A percentile compares a stretch with the other conserved stretches of the same genome.
These are phyloP conservation scores for Galeopsomyia nigrocyanea DNA, from an alignment of 2,888 invertebrate genomes.

Conservation along the genomic window DNA sequence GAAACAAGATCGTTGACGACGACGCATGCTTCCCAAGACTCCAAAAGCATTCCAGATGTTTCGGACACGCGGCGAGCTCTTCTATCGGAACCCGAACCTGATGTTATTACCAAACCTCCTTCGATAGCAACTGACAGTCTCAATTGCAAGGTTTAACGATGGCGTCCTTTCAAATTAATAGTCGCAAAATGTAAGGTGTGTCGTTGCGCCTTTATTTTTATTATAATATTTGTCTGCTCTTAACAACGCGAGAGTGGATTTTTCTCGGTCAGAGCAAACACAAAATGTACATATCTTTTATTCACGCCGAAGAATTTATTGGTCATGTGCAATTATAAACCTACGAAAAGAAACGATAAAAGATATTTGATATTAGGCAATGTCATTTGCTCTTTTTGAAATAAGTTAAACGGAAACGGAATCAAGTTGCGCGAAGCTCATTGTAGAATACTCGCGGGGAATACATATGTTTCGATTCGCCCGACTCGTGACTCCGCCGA, in stretches of 20 bases:
- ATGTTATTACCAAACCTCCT: conserved; percentile 56
- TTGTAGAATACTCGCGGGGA: neutral
- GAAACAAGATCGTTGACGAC: conserved; percentile 59
- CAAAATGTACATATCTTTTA: conserved; percentile 42
- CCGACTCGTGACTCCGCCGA: conserved; percentile 23
- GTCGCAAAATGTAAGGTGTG: conserved; percentile 13
- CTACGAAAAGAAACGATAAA: neutral
- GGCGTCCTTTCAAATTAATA: conserved; percentile 50
- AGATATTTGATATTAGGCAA: conserved; percentile 41
- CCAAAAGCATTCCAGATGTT: conserved; percentile 52
- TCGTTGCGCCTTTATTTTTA: conserved; percentile 32
- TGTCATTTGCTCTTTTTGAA: conserved; percentile 44
- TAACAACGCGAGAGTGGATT: neutral
- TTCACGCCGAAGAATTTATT: conserved; percentile 23
- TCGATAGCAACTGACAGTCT: conserved; percentile 55
- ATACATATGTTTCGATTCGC: conserved; percentile 31
- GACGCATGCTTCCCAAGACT: conserved; percentile 42
- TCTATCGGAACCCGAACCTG: conserved; percentile 52
- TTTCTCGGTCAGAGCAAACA: conserved; percentile 22
- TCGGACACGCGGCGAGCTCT: conserved; percentile 61
- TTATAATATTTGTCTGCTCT: conserved; percentile 26
- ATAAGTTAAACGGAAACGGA: conserved; percentile 14
- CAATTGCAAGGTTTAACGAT: conserved; percentile 60
- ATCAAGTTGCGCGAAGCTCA: neutral
- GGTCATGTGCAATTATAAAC: neutral